phyloP scores from a whole-genome alignment of 2,797 vertebrate genomes.

The Rhadinocentrus ornatus region DNA sequence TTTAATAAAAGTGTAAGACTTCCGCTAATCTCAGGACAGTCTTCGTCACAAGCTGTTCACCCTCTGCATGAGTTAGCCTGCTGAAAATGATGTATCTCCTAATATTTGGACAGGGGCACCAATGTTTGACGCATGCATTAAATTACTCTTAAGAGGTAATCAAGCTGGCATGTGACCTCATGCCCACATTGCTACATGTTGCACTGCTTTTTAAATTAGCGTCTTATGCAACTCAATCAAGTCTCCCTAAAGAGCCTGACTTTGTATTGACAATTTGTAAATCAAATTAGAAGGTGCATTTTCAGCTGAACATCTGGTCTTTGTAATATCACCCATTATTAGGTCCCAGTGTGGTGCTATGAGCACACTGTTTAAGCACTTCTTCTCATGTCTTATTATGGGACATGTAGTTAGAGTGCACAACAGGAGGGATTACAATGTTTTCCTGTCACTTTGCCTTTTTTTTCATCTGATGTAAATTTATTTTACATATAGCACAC shows the following conservation, averaged over 20 bases:
- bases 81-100: slow-evolving; percentile 8
- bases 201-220: slow-evolving; percentile 37
- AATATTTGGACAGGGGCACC: slow-evolving; percentile 10
- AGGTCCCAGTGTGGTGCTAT: slow-evolving; percentile 27
- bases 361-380: slow-evolving; percentile 30
- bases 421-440: background rate
- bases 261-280: slow-evolving; percentile 67
- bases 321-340: slow-evolving; percentile 69
- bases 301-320: slow-evolving; percentile 70
- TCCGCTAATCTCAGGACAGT: slow-evolving; percentile 43
- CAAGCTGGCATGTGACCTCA: slow-evolving; percentile 32
- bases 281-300: slow-evolving; percentile 70
- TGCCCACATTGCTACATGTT: slow-evolving; percentile 13
- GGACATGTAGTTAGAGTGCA: slow-evolving; percentile 2
- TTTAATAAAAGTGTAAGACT: slow-evolving; percentile 18
- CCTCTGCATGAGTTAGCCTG: slow-evolving; percentile 9
- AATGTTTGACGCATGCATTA: slow-evolving; percentile 29
- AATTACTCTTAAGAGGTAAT: slow-evolving; percentile 36
- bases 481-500: slow-evolving; percentile 26
- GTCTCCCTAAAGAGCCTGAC: slow-evolving; percentile 50
- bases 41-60: slow-evolving; percentile 10
- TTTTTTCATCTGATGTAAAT: slow-evolving; percentile 34
- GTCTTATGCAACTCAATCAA: slow-evolving; percentile 32
- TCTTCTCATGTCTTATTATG: background rate
- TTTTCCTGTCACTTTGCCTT: slow-evolving; percentile 13